These are phyloP conservation scores for Oxystoma pomonae DNA, from an alignment of 2,888 invertebrate genomes.

Conservation along the genomic window DNA sequence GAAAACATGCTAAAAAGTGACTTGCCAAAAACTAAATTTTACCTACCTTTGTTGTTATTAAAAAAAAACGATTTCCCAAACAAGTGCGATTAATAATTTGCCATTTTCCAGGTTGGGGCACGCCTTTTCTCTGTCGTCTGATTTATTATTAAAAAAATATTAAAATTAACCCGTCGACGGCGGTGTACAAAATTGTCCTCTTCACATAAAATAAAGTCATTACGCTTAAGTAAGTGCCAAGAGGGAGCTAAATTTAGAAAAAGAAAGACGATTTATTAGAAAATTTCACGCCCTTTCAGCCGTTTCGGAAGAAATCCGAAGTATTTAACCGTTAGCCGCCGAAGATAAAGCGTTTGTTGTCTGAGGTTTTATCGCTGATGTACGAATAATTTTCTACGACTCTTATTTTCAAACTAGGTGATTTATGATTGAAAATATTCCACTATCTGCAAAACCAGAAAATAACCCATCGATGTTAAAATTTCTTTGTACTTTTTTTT, in stretches of 20 bases:
- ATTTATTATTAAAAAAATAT: constrained; percentile 25
- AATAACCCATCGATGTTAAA: too few species aligned
- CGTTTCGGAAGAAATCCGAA: constrained; percentile 3
- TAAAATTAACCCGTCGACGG: constrained; percentile 20
- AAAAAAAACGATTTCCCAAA: not conserved
- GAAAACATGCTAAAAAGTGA: too few species aligned
- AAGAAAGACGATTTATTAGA: constrained; percentile 20
- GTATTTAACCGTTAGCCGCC: not conserved
- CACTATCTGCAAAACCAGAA: too few species aligned
- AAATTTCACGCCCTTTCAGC: constrained; percentile 7
- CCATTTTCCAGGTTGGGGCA: not conserved
- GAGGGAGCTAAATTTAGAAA: constrained; percentile 23
- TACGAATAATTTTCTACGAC: not conserved
- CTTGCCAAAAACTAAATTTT: too few species aligned
- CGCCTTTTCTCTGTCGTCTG: constrained; percentile 22
- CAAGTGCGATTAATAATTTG: not conserved
- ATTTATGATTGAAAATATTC: too few species aligned
- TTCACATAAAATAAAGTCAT: constrained; percentile 24
- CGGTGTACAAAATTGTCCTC: constrained; percentile 22
- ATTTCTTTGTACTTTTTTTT: too few species aligned
- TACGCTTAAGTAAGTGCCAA: constrained; percentile 22
- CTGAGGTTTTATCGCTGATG: not conserved
- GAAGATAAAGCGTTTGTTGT: constrained; percentile 3
- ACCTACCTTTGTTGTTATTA: too few species aligned
- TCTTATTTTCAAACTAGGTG: too few species aligned